Percentiles rank a stretch among this genome's conserved stretches.
phyloP scores from a whole-genome alignment of 1,140 invertebrate species.

The Drosophila pallidifrons region DNA sequence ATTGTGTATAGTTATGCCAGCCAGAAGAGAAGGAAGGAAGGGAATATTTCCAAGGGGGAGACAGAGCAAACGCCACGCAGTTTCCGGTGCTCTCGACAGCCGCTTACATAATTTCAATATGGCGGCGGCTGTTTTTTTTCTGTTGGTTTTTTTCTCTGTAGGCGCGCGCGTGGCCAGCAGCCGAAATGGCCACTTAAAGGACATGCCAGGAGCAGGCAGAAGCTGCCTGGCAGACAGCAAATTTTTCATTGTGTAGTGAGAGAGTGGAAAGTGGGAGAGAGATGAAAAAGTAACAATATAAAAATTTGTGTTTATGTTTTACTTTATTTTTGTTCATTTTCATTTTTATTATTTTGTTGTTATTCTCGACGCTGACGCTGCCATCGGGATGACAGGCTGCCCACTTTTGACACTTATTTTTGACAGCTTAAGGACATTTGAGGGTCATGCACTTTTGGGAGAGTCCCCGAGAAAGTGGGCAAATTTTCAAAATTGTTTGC shows the following conservation, averaged over 20 bases:
- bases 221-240: neutral
- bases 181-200: conserved; percentile 54
- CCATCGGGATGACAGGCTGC: conserved; percentile 8
- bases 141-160: conserved; percentile 3
- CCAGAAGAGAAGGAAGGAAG: neutral
- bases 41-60: neutral
- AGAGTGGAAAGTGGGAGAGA: neutral
- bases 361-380: conserved; percentile 20
- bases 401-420: conserved; percentile 61
- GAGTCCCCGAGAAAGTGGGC: conserved; percentile 2
- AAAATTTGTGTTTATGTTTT: conserved; percentile 61
- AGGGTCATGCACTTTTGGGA: conserved; percentile 53
- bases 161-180: conserved; percentile 50
- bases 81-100: conserved; percentile 49
- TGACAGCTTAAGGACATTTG: conserved; percentile 63
- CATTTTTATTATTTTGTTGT: conserved; percentile 50
- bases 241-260: conserved; percentile 10
- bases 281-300: conserved; percentile 58
- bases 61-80: conserved; percentile 31
- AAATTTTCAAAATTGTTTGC: conserved; percentile 52
- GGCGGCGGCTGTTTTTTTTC: conserved; percentile 23
- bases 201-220: conserved; percentile 33
- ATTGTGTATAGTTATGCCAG: conserved; percentile 11
- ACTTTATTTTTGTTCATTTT: conserved; percentile 46
- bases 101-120: conserved; percentile 59